These are phyloP conservation scores for Phoronis australis DNA, from an alignment of 2,888 invertebrate genomes.

Conservation along the genomic window DNA sequence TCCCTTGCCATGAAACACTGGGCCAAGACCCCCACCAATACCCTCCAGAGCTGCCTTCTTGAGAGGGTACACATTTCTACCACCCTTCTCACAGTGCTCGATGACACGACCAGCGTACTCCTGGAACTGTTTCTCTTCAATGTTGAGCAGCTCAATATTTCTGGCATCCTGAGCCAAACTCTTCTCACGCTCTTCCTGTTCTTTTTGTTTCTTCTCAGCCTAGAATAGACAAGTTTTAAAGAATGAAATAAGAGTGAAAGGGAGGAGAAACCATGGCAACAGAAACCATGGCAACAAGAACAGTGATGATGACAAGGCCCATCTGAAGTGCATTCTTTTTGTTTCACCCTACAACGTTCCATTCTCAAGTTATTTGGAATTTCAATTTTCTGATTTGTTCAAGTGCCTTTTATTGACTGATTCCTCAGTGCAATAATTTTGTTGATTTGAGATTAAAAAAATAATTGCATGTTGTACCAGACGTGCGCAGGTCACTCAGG, in stretches of 20 bases:
- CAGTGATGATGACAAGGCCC: too few relatives aligned
- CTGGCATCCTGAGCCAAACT: constrained; percentile 35
- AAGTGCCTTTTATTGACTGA: too few relatives aligned
- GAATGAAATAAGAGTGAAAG: background rate
- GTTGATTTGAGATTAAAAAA: too few relatives aligned
- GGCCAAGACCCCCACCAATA: constrained; percentile 46
- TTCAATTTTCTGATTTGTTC: too few relatives aligned
- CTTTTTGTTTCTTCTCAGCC: constrained; percentile 19
- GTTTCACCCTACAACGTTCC: too few relatives aligned
- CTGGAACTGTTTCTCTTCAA: constrained; percentile 52
- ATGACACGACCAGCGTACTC: constrained; percentile 49
- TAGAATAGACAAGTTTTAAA: constrained; percentile 4
- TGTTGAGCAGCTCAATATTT: constrained; percentile 38
- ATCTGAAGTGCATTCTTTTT: too few relatives aligned
- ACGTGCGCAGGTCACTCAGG: too few relatives aligned
- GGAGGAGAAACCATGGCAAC: too few relatives aligned
- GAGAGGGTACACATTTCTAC: constrained; percentile 48
- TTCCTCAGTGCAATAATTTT: too few relatives aligned
- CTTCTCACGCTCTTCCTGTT: constrained; percentile 18
- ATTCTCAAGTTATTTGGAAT: too few relatives aligned
- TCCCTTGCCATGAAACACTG: constrained; percentile 43
- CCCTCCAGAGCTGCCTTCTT: constrained; percentile 41
- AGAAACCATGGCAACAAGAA: too few relatives aligned
- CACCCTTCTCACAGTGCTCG: constrained; percentile 47
- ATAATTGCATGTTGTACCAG: too few relatives aligned